Evolutionary conservation across 2,113 vertebrate species (phyloP).

Genomic region (Bufo gargarizans): DNA sequence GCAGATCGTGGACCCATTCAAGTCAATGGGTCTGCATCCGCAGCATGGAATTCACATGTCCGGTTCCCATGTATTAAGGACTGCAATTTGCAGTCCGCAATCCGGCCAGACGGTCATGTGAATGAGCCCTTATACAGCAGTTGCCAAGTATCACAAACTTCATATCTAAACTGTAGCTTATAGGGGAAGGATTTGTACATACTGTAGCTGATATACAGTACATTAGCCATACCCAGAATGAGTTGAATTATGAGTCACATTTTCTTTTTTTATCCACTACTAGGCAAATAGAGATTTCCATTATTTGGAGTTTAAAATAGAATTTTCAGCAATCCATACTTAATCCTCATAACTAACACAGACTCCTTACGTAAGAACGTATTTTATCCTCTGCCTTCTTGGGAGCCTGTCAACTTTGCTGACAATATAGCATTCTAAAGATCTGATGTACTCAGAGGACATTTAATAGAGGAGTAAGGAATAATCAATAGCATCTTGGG

Average conservation of each 20-base stretch:
- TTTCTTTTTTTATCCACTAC: background rate
- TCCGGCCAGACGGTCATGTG: background rate
- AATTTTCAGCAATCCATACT: slow-evolving; percentile 29
- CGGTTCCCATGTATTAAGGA: no score
- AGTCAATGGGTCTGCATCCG: no score
- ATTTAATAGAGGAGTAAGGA: slow-evolving; percentile 62
- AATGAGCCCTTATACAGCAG: background rate
- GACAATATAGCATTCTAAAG: slow-evolving; percentile 62
- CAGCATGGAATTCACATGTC: no score
- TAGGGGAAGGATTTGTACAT: background rate
- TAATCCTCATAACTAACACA: slow-evolving; percentile 25
- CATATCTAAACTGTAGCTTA: background rate
- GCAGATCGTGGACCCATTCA: no score
- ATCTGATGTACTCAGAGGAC: slow-evolving; percentile 60
- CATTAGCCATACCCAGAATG: background rate
- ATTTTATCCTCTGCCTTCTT: slow-evolving; percentile 13
- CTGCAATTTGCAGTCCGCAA: no score
- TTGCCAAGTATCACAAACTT: background rate
- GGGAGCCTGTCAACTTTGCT: slow-evolving; percentile 39
- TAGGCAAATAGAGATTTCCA: slow-evolving; percentile 42
- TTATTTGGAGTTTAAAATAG: slow-evolving; percentile 30
- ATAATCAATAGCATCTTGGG: slow-evolving; percentile 65
- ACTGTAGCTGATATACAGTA: background rate
- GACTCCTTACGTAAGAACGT: slow-evolving; percentile 10
- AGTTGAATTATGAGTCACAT: background rate